Evolutionary conservation across 2,797 vertebrate genomes (phyloP).

Genomic region (Poecile montanus): DNA sequence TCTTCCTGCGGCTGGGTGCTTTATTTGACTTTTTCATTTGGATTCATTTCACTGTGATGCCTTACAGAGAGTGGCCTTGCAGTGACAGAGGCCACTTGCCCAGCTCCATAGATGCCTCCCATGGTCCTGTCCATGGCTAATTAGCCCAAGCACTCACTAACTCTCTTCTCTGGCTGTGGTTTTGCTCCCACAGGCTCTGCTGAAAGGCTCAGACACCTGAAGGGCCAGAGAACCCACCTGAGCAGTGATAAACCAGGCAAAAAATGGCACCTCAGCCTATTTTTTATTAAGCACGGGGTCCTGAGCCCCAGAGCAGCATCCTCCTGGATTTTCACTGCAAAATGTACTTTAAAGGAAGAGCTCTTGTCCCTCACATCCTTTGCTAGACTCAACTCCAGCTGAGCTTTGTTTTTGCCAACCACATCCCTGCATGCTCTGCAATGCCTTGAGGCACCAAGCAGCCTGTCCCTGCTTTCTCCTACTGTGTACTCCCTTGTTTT

Average conservation of each 20-base stretch:
- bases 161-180: neutral
- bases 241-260: neutral
- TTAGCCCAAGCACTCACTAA: neutral
- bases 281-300: accelerated
- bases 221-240: neutral
- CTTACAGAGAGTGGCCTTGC: neutral
- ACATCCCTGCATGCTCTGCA: neutral
- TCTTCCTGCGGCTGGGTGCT: neutral
- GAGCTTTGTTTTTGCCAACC: neutral
- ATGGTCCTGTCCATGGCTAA: neutral
- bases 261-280: neutral
- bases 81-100: neutral
- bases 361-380: neutral
- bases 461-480: neutral
- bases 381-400: neutral
- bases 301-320: neutral
- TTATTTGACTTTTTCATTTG: neutral
- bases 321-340: neutral
- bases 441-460: neutral
- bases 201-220: neutral
- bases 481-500: neutral
- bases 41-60: neutral
- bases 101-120: neutral
- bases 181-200: neutral
- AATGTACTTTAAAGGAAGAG: neutral